A percentile compares a stretch with the other conserved stretches of the same genome.
Conservation (phyloP, 2,113 vertebrate genomes). For the Telmatochromis sp. region DNA sequence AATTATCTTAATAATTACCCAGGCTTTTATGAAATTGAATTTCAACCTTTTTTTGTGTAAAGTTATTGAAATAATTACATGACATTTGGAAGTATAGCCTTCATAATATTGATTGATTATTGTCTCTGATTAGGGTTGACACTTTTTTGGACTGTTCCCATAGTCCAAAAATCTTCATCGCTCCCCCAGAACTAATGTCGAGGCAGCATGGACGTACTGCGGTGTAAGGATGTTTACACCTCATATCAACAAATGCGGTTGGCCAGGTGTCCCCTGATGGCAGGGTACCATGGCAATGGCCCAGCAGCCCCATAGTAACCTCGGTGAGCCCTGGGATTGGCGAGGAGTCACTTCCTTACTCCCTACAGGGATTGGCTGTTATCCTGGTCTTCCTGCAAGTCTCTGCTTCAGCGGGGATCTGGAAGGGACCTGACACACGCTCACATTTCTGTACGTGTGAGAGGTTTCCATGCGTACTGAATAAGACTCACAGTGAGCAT, state of each 20-base stretch:
- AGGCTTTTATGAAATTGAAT: not conserved
- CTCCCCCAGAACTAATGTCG: not conserved
- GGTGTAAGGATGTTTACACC: conserved; percentile 41
- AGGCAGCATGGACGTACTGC: not conserved
- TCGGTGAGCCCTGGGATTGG: conserved; percentile 24
- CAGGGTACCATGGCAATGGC: conserved; percentile 50
- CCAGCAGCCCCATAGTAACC: conserved; percentile 46
- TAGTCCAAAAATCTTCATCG: not conserved
- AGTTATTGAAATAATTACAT: not conserved
- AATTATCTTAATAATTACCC: not conserved
- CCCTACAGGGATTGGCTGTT: conserved; percentile 50
- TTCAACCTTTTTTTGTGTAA: not conserved
- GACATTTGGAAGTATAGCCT: not conserved
- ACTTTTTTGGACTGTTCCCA: not conserved
- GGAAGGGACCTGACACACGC: not conserved
- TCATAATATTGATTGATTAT: not conserved
- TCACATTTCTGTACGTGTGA: not conserved
- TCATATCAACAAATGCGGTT: conserved; percentile 15
- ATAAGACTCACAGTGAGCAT: not conserved
- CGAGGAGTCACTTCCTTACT: conserved; percentile 54
- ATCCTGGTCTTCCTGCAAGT: conserved; percentile 48
- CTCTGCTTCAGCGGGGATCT: conserved; percentile 12
- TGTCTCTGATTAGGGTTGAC: not conserved
- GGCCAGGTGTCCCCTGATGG: conserved; percentile 46
- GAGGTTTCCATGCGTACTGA: not conserved